Evolutionary conservation across 2,888 invertebrate genomes (phyloP).

Genomic region (Tachystola acroxantha): DNA sequence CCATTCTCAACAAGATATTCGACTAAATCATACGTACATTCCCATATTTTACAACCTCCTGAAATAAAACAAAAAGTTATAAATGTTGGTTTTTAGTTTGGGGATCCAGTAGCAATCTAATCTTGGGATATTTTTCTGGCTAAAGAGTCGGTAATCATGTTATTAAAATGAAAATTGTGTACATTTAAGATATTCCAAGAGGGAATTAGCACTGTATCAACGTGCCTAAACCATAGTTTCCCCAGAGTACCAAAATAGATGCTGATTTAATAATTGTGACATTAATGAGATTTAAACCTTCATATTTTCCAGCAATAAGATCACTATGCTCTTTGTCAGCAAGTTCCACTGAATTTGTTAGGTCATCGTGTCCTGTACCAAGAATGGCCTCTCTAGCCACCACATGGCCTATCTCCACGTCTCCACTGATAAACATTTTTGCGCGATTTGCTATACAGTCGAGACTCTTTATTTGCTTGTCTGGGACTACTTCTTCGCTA

Average conservation of each 20-base stretch:
- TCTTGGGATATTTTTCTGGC: too few relatives aligned
- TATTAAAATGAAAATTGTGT: too few relatives aligned
- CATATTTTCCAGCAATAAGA: slow-evolving; percentile 86
- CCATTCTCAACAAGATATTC: slow-evolving; percentile 76
- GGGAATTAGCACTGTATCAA: too few relatives aligned
- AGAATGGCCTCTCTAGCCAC: slow-evolving; percentile 48
- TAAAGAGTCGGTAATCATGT: too few relatives aligned
- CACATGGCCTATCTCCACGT: slow-evolving; percentile 69
- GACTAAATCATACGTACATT: slow-evolving; percentile 91
- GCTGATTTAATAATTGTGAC: too few relatives aligned
- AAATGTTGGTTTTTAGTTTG: background rate
- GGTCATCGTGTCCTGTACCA: slow-evolving; percentile 37
- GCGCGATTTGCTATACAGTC: slow-evolving; percentile 47
- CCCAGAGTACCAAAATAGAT: too few relatives aligned
- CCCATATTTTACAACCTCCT: slow-evolving; percentile 98
- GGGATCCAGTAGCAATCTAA: too few relatives aligned
- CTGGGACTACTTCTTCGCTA: slow-evolving; percentile 47
- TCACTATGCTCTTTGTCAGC: slow-evolving; percentile 85
- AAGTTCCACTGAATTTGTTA: slow-evolving; percentile 54
- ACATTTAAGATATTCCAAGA: too few relatives aligned
- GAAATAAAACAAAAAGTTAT: slow-evolving; percentile 26
- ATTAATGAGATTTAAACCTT: too few relatives aligned
- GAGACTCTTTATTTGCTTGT: slow-evolving; percentile 37
- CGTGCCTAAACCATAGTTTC: too few relatives aligned
- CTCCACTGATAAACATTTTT: slow-evolving; percentile 60